phyloP scores from a whole-genome alignment of 2,797 vertebrate species.

The Basileuterus tristriatus region DNA sequence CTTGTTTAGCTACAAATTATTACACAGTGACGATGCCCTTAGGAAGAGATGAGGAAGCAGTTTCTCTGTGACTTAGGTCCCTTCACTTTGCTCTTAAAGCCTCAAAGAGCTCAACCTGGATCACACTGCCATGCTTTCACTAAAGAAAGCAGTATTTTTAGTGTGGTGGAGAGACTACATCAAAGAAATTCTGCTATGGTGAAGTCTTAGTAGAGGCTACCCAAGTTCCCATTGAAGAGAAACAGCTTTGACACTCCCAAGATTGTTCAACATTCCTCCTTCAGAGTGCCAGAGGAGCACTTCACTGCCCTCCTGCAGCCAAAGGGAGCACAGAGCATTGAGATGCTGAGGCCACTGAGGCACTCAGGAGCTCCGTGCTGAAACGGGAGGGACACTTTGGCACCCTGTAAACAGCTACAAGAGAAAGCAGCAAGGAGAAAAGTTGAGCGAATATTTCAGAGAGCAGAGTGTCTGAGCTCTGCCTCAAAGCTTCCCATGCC shows the following conservation, averaged over 20 bases:
- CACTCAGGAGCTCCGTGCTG: background rate
- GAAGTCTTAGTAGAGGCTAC: background rate
- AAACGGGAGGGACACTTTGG: accelerated
- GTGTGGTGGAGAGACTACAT: background rate
- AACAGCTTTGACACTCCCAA: accelerated
- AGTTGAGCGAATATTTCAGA: background rate
- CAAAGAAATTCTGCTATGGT: background rate
- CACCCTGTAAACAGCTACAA: accelerated
- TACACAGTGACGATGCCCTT: background rate
- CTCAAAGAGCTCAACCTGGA: background rate
- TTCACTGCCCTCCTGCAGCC: background rate
- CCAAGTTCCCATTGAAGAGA: background rate
- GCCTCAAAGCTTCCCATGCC: background rate
- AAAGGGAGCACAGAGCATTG: accelerated
- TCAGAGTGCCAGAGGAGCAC: background rate
- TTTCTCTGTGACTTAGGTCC: background rate
- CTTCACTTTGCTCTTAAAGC: background rate
- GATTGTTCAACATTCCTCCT: background rate
- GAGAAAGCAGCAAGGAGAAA: background rate
- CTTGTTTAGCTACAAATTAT: background rate
- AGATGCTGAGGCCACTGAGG: accelerated
- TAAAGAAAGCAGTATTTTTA: background rate
- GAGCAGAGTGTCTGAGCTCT: background rate
- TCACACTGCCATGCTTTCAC: background rate
- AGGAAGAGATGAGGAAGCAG: background rate